A percentile compares a stretch with the other conserved stretches of the same genome.
phyloP scores from a whole-genome alignment of 2,888 invertebrate genomes.

The Cenopis cana region DNA sequence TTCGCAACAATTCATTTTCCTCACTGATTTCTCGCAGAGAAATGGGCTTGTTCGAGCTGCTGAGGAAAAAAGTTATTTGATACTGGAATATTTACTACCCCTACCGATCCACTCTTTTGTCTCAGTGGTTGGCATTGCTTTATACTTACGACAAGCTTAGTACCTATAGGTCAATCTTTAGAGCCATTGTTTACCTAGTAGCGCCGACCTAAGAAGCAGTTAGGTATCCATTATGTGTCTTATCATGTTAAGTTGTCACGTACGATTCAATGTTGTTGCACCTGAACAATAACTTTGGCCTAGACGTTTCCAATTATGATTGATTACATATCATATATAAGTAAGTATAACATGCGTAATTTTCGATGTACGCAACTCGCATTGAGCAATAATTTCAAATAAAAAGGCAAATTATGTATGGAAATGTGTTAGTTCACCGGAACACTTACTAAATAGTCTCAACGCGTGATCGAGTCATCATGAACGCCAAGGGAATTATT shows the following conservation, averaged over 20 bases:
- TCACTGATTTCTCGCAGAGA: too few species aligned
- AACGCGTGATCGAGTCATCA: slow-evolving; percentile 4
- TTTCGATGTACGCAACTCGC: background rate
- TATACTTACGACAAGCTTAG: background rate
- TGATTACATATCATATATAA: slow-evolving; percentile 30
- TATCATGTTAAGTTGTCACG: slow-evolving; percentile 27
- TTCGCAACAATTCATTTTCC: too few species aligned
- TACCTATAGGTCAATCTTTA: background rate
- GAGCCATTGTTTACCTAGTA: background rate
- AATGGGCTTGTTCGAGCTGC: too few species aligned
- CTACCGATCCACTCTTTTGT: too few species aligned
- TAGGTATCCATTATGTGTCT: slow-evolving; percentile 11
- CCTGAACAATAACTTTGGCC: slow-evolving; percentile 6
- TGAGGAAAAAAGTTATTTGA: too few species aligned
- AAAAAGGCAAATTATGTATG: slow-evolving; percentile 9
- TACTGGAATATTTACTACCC: too few species aligned
- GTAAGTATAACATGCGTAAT: slow-evolving; percentile 19
- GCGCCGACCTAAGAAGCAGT: background rate
- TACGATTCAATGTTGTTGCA: slow-evolving; percentile 10
- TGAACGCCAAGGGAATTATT: slow-evolving; percentile 29
- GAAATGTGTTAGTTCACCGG: slow-evolving; percentile 9
- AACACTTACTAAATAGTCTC: background rate
- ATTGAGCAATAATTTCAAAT: slow-evolving; percentile 22
- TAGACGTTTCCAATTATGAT: slow-evolving; percentile 18
- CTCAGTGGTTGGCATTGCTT: too few species aligned